Conservation (phyloP, 2,113 vertebrate species). For the Saccopteryx bilineata region DNA sequence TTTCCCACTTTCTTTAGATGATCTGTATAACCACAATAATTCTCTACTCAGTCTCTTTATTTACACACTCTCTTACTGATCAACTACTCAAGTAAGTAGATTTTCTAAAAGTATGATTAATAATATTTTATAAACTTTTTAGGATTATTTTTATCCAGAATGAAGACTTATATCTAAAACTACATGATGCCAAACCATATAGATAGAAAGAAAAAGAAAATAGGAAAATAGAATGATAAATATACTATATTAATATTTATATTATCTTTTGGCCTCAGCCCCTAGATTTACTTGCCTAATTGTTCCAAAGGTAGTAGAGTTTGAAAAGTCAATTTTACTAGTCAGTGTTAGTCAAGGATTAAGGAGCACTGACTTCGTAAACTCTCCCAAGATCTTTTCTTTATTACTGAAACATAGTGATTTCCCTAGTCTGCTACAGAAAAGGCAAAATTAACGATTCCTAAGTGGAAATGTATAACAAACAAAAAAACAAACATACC, state of each 20-base stretch:
- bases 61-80: constrained; percentile 5
- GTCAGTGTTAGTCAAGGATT: constrained; percentile 64
- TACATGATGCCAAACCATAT: neutral
- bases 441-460: neutral
- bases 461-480: neutral
- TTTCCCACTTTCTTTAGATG: neutral
- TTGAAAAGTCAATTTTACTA: constrained; percentile 71
- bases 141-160: neutral
- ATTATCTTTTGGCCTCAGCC: constrained; percentile 24
- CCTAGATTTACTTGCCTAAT: constrained; percentile 70
- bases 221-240: neutral
- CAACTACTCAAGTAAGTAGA: neutral
- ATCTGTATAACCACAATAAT: neutral
- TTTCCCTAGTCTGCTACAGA: neutral
- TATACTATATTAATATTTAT: constrained; percentile 26
- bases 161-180: constrained; percentile 7
- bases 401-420: constrained; percentile 52
- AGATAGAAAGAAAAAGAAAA: neutral
- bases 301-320: constrained; percentile 25
- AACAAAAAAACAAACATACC: constrained; percentile 29
- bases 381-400: constrained; percentile 18
- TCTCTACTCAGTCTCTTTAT: neutral
- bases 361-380: constrained; percentile 58
- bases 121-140: neutral
- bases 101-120: neutral